These are phyloP conservation scores for Glandiceps talaboti DNA, from an alignment of 53 echinoderm and acorn worm genomes.

Conservation along the genomic window DNA sequence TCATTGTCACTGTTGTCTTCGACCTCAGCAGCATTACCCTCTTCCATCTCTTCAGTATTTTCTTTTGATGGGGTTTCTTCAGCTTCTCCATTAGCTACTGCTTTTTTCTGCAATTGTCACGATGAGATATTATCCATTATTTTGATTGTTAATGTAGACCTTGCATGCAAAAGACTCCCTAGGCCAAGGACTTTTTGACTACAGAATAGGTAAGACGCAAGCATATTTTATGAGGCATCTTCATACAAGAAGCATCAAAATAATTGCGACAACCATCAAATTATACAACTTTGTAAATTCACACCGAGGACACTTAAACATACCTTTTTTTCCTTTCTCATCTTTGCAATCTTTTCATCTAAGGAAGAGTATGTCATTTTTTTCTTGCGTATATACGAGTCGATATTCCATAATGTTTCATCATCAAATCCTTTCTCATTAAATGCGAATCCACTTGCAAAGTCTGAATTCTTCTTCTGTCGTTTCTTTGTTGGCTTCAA, in stretches of 20 bases:
- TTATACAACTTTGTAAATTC: not conserved
- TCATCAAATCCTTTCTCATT: slow-evolving; percentile 47
- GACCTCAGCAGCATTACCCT: too few species aligned
- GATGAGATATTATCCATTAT: too few species aligned
- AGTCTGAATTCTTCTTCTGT: slow-evolving; percentile 47
- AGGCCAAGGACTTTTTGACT: too few species aligned
- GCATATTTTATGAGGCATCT: too few species aligned
- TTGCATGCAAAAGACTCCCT: too few species aligned
- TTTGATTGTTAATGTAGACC: too few species aligned
- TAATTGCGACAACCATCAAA: not conserved
- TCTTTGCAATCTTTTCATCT: slow-evolving; percentile 84
- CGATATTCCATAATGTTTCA: slow-evolving; percentile 54
- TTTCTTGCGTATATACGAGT: slow-evolving; percentile 29
- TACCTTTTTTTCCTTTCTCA: slow-evolving; percentile 43
- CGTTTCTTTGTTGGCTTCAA: slow-evolving; percentile 57
- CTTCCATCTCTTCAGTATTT: slow-evolving; percentile 20
- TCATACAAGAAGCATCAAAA: too few species aligned
- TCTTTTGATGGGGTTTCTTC: too few species aligned
- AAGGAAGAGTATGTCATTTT: slow-evolving; percentile 37
- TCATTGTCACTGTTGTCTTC: slow-evolving; percentile 2
- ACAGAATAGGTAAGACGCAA: too few species aligned
- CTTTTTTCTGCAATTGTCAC: too few species aligned
- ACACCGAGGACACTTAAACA: too few species aligned
- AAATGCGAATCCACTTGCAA: slow-evolving; percentile 60
- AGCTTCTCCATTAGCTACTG: too few species aligned